Evolutionary conservation across 2,797 vertebrate genomes (phyloP), one percentile per base, ranked within the genome.

Genomic region (Gobionotothen gibberifrons): DNA sequence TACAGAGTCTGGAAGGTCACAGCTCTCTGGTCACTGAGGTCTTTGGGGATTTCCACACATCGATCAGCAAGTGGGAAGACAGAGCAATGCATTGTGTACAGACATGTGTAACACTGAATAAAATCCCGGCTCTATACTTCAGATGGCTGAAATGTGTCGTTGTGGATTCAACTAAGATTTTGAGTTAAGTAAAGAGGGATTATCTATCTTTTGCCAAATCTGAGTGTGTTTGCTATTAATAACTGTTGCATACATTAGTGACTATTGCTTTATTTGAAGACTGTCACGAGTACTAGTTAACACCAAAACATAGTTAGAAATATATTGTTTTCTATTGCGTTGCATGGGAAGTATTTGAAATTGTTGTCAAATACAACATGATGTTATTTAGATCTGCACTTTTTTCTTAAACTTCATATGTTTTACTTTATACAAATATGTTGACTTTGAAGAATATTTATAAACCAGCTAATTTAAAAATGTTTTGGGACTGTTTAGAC

Each of bases 21-120:
- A 58, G 55, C 60, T 81, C 58, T 73, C 42, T 36, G 67, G 14
- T 67, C 51, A 57, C 22, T 1, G 8, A 54, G 52, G 66, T 84
- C 76, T 81, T 44, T 1, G 0, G 61, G 83, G 83, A 81, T 79
- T 78, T 84, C 47, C 67, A 81, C 57, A 59, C 60, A 74, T 81
- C 19, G 29, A 75, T 73, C 26, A 52, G 58, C 43, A 19, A 78
- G 58, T 39, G 8, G 52, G 32, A 83, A 60, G 43, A 73, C 46
- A 54, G 56, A 79, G 49, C 58, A 57, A 69, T 54, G 48, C 68
- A 32, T 54, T 51, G 49, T 60, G 54, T 39, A 44, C 17, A 0
- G 22, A 48, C 51, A 66, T 53, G 43, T 47, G 44, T 39, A 9
- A 9, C 16, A n/a, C 29, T 64, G 36, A 57, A 5, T 46, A 14